Evolutionary conservation across 2,888 invertebrate species (phyloP).

Genomic region (Phrixothrix hirtus): DNA sequence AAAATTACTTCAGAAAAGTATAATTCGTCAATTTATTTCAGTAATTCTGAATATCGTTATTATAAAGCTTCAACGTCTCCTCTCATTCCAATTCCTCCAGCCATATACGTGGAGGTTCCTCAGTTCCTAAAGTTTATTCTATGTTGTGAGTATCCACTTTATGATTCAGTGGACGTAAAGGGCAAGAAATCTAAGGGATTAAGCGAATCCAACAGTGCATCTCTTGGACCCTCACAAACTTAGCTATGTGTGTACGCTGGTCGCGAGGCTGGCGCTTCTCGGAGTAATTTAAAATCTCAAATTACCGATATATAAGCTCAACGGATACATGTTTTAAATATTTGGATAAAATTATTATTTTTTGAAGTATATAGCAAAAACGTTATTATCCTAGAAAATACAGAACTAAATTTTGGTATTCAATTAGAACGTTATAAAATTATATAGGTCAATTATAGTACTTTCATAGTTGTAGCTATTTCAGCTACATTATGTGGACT

Average conservation of each 20-base stretch:
- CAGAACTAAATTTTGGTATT: no score
- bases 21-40: slow-evolving; percentile 43
- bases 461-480: no score
- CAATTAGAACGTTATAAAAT: no score
- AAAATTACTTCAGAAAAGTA: not conserved
- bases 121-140: slow-evolving; percentile 78
- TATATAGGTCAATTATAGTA: no score
- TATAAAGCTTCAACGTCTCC: slow-evolving; percentile 90
- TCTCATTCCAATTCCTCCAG: slow-evolving; percentile 84
- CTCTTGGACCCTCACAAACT: slow-evolving; percentile 71
- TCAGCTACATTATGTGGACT: no score
- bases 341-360: no score
- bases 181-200: slow-evolving; percentile 60
- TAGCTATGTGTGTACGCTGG: slow-evolving; percentile 67
- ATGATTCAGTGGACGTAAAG: slow-evolving; percentile 74
- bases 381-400: no score
- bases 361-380: no score
- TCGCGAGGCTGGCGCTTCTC: slow-evolving; percentile 33
- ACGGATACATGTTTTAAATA: no score
- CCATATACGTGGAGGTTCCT: slow-evolving; percentile 86
- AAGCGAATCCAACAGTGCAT: slow-evolving; percentile 72
- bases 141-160: slow-evolving; percentile 89
- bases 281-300: slow-evolving; percentile 19
- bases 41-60: slow-evolving; percentile 81
- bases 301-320: slow-evolving; percentile 19